Base-by-base conservation (phyloP, 2,888 invertebrate species). In the Rhaphigaster nebulosa region DNA sequence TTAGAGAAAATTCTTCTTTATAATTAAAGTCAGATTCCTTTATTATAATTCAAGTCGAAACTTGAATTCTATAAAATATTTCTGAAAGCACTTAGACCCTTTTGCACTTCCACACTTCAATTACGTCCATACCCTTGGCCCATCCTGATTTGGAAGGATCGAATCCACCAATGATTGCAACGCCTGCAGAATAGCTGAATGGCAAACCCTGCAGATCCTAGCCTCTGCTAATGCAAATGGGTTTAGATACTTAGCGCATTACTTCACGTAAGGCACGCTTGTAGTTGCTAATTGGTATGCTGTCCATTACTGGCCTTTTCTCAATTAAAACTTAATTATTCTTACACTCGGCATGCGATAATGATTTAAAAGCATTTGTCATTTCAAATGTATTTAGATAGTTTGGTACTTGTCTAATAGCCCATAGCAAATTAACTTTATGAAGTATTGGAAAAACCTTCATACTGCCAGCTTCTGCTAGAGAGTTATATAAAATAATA, bases 251-350 rank as follows among this genome's bases (percentile, higher is more conserved):
- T 38, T 76, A 34, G 23, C 18, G 38, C 70, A 34, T 76, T 38
- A 12, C 70, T 76, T 76, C 34, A 76, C 70, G 38, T 76, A 76
- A 76, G 70, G 34, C 70, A 38, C 38, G 70, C 70, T 76, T 76
- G 70, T 76, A 38, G 20, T 8, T 8, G 6, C 70, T 76, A 38
- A 76, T 76, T 23, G 23, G 1, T 38, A 76, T 76, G 1, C 70
- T 20, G 15, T 29, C 5, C 70, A 76, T 76, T 76, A 76, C 38
- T 38, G 20, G 5, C 18, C 70, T 76, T 76, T 76, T 38, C 70
- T 8, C 18, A 8, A 76, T 76, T 76, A 76, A 76, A 76, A 38
- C 38, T 34, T 76, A 76, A 76, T 76, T 38, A 76, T 76, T 76
- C 38, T 76, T 23, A 76, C 70, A 23, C 38, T 38, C 38, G 8